Conservation (phyloP, 2,888 invertebrate genomes). For the Phasia obesa region DNA sequence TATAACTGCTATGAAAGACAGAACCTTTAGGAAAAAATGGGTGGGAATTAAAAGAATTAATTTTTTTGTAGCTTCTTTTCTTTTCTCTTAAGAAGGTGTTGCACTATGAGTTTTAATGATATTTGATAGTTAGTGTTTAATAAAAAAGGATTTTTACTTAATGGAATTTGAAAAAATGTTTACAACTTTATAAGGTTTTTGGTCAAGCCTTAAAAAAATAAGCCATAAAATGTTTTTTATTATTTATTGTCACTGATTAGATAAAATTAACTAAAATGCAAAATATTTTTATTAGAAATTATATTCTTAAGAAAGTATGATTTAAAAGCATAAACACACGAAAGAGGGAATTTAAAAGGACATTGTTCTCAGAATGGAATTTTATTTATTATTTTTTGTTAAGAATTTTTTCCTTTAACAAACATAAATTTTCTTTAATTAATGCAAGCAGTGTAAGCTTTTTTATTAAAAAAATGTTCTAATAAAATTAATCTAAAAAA, state of each 20-base stretch:
- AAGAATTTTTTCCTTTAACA: no score
- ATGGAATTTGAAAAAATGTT: conserved; percentile 13
- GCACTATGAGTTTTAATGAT: conserved; percentile 19
- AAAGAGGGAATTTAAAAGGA: no score
- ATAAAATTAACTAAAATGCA: conserved; percentile 49
- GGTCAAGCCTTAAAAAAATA: conserved; percentile 61
- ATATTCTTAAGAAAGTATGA: neutral
- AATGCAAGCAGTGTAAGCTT: no score
- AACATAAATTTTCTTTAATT: no score
- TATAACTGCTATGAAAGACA: conserved; percentile 15
- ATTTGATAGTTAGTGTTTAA: conserved; percentile 2
- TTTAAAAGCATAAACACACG: neutral
- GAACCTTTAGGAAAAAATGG: conserved; percentile 5
- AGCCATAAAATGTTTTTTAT: conserved; percentile 54
- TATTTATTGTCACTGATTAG: conserved; percentile 65
- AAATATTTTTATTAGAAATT: conserved; percentile 10
- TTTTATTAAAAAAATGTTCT: no score
- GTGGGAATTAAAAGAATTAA: conserved; percentile 20
- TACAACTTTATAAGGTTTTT: conserved; percentile 30
- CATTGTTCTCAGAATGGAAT: no score
- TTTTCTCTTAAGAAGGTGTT: conserved; percentile 31
- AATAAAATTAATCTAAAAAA: no score
- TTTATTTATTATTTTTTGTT: no score
- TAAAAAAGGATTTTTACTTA: conserved; percentile 26
- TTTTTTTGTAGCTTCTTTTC: no score